Conservation (phyloP, 2,888 invertebrate genomes). For the Caenorhabditis panamensis region DNA sequence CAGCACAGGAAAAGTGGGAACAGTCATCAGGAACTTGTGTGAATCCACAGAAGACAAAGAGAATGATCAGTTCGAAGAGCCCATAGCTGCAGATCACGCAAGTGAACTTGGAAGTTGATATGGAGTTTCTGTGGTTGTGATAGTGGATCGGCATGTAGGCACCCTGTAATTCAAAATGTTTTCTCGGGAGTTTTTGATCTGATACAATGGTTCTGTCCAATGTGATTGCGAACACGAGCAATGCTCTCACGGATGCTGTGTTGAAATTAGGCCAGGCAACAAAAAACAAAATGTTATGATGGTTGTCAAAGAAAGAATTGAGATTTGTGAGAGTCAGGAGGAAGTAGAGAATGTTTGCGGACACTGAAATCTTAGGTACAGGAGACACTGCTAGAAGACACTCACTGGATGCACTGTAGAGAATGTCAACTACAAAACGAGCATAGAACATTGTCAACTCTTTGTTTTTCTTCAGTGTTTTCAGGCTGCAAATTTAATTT, state of each 20-base stretch:
- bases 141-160: not conserved
- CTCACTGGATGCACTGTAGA: slow-evolving; percentile 5
- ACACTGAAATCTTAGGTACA: slow-evolving; percentile 1
- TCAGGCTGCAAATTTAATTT: slow-evolving; percentile 4
- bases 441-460: slow-evolving; percentile 4
- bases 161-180: not conserved
- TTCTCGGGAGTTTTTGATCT: too few species aligned
- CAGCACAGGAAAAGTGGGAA: not conserved
- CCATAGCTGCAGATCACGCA: not conserved
- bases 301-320: not conserved
- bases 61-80: not conserved
- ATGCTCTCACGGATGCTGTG: not conserved
- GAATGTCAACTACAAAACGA: not conserved
- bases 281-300: not conserved
- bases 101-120: not conserved
- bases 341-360: not conserved
- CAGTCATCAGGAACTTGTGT: not conserved
- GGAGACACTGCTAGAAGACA: not conserved
- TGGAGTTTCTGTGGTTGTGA: not conserved
- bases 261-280: slow-evolving; percentile 10
- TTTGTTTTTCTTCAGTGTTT: not conserved
- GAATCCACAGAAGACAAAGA: slow-evolving; percentile 9
- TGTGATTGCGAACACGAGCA: slow-evolving; percentile 2
- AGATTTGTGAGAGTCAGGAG: not conserved
- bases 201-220: slow-evolving; percentile 10